These are phyloP conservation scores for Diplazon laetatorius DNA, from an alignment of 2,888 invertebrate genomes.

Conservation along the genomic window DNA sequence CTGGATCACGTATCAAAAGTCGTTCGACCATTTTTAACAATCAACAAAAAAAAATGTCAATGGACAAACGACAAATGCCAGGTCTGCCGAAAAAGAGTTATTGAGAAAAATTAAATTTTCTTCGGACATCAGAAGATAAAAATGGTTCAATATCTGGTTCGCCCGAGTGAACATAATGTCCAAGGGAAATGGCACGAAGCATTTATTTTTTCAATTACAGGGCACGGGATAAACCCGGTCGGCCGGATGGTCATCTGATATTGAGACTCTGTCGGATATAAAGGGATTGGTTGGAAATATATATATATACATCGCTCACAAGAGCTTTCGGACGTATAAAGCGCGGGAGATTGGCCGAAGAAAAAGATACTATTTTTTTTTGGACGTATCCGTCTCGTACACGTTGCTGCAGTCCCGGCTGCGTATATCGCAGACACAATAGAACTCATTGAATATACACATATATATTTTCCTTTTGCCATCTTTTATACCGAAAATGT, in stretches of 20 bases:
- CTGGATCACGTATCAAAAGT: too few species aligned
- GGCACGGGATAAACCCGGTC: neutral
- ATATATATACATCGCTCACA: neutral
- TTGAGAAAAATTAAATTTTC: too few species aligned
- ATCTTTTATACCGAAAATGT: too few species aligned
- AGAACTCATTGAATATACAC: slow-evolving; percentile 22
- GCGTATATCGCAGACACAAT: slow-evolving; percentile 12
- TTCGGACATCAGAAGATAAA: too few species aligned
- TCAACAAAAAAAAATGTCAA: too few species aligned
- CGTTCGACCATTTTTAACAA: too few species aligned
- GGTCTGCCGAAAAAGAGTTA: too few species aligned
- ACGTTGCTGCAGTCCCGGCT: neutral
- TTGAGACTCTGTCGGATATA: slow-evolving; percentile 11
- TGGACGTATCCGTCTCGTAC: neutral
- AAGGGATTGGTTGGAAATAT: neutral
- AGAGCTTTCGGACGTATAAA: neutral
- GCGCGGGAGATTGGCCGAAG: neutral
- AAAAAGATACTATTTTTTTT: neutral
- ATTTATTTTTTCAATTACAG: slow-evolving; percentile 6
- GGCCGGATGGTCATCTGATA: slow-evolving; percentile 11
- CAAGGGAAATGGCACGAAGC: neutral
- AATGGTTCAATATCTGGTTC: neutral
- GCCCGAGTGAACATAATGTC: neutral
- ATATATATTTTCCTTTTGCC: too few species aligned
- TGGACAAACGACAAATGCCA: too few species aligned